phyloP scores from a whole-genome alignment of 2,888 invertebrate genomes.

The Stenodera caucasica region DNA sequence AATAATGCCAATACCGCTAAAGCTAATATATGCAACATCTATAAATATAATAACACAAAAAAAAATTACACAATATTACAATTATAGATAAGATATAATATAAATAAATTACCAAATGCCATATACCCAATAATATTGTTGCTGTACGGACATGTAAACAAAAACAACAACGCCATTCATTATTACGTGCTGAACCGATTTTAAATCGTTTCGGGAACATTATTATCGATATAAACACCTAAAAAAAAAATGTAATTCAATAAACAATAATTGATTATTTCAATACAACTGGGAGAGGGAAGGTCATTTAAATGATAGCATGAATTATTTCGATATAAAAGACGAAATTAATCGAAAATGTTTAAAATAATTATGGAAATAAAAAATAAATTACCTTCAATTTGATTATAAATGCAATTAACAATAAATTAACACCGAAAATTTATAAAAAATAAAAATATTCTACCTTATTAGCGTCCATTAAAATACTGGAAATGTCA shows the following conservation, averaged over 20 bases:
- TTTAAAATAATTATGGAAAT: too few relatives aligned
- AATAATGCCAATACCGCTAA: conserved; percentile 74
- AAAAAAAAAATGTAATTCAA: conserved; percentile 2
- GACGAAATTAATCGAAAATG: too few relatives aligned
- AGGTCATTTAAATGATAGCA: not conserved
- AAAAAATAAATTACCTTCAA: too few relatives aligned
- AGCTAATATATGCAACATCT: conserved; percentile 77
- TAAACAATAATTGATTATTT: conserved; percentile 2
- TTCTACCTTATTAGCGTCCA: not conserved
- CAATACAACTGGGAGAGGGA: not conserved
- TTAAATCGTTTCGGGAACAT: conserved; percentile 68
- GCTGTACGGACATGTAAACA: conserved; percentile 83
- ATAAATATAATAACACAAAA: conserved; percentile 24
- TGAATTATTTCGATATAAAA: too few relatives aligned
- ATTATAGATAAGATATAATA: conserved; percentile 3
- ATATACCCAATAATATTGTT: conserved; percentile 77
- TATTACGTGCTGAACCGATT: conserved; percentile 66
- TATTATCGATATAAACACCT: conserved; percentile 18
- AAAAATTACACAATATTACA: not conserved
- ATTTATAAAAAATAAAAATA: not conserved
- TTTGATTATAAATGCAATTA: too few relatives aligned
- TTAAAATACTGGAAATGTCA: not conserved
- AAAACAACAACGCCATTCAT: conserved; percentile 79
- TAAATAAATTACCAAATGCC: conserved; percentile 73
- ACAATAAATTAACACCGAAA: too few relatives aligned